Base-by-base conservation (phyloP, 2,797 vertebrate species). In the Macropodus opercularis region DNA sequence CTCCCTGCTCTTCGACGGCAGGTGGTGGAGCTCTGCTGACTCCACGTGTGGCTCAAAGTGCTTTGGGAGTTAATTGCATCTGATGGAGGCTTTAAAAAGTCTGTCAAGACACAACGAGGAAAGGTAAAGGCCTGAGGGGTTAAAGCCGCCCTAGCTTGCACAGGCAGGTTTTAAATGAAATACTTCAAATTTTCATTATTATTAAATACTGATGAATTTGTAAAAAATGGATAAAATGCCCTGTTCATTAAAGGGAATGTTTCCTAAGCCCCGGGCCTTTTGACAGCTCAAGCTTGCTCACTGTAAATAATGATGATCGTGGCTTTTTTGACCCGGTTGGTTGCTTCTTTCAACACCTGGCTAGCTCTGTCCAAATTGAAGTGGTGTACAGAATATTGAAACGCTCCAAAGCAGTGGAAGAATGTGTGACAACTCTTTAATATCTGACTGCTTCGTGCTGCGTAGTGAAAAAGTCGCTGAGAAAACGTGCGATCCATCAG, bases 1-100 rank as follows among this genome's bases (percentile, higher is more conserved):
- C 75, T 77, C 75, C 68, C 75, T 79, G 67, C 53, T 65, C 39
- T 69, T 21, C 51, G 67, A 76, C 75, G 41, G 32, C 55, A 75
- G 50, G 61, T 36, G 14, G 13, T 13, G 32, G 22, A 47, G 47
- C 57, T 11, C 32, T 63, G 58, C 65, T 68, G 39, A 40, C 42
- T 61, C 21, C 46, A 18, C 60, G 23, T 63, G 49, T 26, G 48
- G 49, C 31, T 65, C 36, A 31, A 15, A 18, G 22, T 46, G 39
- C 39, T 51, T 17, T 29, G n/a, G 48, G 17, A 69, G 43, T 24
- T 49, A 15, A 22, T 15, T 3, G 24, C 17, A 19, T 27, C 21
- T 57, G 11, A 5, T 44, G n/a, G 21, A 58, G 26, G 48, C 17
- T 49, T 43, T 59, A 32, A 21, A 64, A 67, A 56, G 38, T 61